Conservation (phyloP, 2,888 invertebrate genomes). For the Spatulosminthurus flaviceps region DNA sequence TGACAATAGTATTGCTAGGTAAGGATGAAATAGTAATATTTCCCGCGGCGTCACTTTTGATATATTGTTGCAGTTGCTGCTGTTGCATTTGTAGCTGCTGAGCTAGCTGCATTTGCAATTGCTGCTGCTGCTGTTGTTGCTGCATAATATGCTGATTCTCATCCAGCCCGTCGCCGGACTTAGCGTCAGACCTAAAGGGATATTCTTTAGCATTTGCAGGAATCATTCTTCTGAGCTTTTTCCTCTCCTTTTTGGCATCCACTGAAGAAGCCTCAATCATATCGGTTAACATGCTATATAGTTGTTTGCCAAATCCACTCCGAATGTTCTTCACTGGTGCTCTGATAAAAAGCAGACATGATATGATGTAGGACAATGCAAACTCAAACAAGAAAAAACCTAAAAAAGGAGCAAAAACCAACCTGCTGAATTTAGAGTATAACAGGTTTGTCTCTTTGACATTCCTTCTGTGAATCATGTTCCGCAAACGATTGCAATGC, state of each 20-base stretch:
- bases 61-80: conserved; percentile 20
- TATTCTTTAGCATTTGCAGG: conserved; percentile 41
- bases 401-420: conserved; percentile 29
- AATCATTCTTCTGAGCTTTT: conserved; percentile 44
- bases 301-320: conserved; percentile 57
- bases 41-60: conserved; percentile 28
- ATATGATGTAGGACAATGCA: neutral
- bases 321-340: conserved; percentile 48
- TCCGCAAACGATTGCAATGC: conserved; percentile 53
- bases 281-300: conserved; percentile 56
- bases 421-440: conserved; percentile 45
- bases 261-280: conserved; percentile 48
- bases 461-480: conserved; percentile 51
- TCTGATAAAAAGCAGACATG: conserved; percentile 34
- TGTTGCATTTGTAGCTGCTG: conserved; percentile 11
- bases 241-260: conserved; percentile 44
- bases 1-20: conserved; percentile 8
- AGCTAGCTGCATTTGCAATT: conserved; percentile 18
- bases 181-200: conserved; percentile 30
- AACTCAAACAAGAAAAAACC: neutral
- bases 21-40: conserved; percentile 33
- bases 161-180: neutral
- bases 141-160: neutral
- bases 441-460: conserved; percentile 50
- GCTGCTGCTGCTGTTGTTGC: neutral